These are phyloP conservation scores for Dinothrombium tinctorium DNA, from an alignment of 1,140 invertebrate genomes.

Conservation along the genomic window DNA sequence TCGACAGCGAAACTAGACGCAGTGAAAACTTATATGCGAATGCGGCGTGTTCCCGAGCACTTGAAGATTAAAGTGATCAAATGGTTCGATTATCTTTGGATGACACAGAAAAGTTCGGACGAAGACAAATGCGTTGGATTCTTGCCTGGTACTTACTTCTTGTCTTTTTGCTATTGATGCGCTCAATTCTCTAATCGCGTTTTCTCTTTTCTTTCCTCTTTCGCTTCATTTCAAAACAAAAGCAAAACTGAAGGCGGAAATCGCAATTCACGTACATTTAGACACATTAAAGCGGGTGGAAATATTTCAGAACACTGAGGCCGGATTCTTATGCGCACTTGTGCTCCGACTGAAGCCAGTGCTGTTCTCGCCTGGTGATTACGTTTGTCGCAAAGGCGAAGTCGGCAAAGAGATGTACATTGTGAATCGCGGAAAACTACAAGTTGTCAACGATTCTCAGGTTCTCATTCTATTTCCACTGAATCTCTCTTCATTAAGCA, in stretches of 20 bases:
- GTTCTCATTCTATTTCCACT: too few species aligned
- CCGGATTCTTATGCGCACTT: constrained; percentile 88
- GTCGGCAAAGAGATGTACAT: constrained; percentile 99
- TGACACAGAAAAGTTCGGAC: constrained; percentile 92
- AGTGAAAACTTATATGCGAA: constrained; percentile 94
- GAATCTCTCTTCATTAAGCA: too few species aligned
- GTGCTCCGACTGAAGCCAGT: constrained; percentile 79
- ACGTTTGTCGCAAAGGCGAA: constrained; percentile 95
- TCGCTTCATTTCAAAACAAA: constrained; percentile 1
- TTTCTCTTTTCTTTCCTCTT: neutral
- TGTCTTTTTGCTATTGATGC: neutral
- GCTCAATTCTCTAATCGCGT: neutral
- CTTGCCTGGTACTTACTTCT: constrained; percentile 37
- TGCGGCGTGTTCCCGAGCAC: constrained; percentile 76
- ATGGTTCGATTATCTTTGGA: constrained; percentile 98
- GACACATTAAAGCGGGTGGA: constrained; percentile 92
- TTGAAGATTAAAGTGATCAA: constrained; percentile 94
- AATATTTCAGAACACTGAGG: constrained; percentile 97
- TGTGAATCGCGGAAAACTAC: constrained; percentile 72
- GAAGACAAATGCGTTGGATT: constrained; percentile 85
- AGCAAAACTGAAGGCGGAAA: constrained; percentile 94
- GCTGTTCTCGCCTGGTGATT: constrained; percentile 90
- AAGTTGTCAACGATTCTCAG: constrained; percentile 92
- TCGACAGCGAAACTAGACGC: constrained; percentile 79
- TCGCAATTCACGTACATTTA: constrained; percentile 93